Evolutionary conservation across 2,113 vertebrate genomes (phyloP), one percentile per base, ranked within the genome.

Genomic region (Capra hircus): DNA sequence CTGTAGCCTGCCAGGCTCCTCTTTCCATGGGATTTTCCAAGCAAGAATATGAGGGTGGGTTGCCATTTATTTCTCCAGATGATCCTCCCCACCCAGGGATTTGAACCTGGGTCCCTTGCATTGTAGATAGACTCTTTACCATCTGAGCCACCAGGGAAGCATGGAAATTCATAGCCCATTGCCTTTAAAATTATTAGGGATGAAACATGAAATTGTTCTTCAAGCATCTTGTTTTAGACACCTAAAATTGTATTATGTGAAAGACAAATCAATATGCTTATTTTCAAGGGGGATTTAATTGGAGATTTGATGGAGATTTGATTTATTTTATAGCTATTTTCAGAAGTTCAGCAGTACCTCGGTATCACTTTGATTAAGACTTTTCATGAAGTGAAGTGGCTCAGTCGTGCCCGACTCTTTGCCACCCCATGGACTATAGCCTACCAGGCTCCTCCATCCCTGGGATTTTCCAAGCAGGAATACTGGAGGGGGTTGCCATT

Each of bases 281-380:
- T 87, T 93, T 85, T 23, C 14, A 11, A 17, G 15, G 50, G 48
- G 53, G 0, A 7, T 50, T 60, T 55, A 88, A 21, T 48, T 94
- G 28, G 14, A 93, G 4, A 96, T 93, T 67, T 64, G 30, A 43
- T 45, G 23, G 71, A 27, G 12, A 16, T 48, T 55, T 94, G 16
- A 96, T 95, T 97, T 93, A 86, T 91, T 89, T 96, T 91, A 45
- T 7, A 89, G 90, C 27, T 52, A 87, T 92, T 11, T 78, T 87
- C 7, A 83, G 9, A 93, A 85, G 14, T 88, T 97, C 36, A 94
- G 27, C 12, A 91, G 8, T n/a, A 87, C 25, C 2, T 86, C 17
- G 17, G 7, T 33, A 83, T 88, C 57, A 74, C 33, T 93, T 96
- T 91, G 33, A 93, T 96, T 17, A 19, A 93, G 7, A 83, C 30